These are phyloP conservation scores for Poecilia gillii DNA, from an alignment of 2,797 vertebrate genomes.

Conservation along the genomic window DNA sequence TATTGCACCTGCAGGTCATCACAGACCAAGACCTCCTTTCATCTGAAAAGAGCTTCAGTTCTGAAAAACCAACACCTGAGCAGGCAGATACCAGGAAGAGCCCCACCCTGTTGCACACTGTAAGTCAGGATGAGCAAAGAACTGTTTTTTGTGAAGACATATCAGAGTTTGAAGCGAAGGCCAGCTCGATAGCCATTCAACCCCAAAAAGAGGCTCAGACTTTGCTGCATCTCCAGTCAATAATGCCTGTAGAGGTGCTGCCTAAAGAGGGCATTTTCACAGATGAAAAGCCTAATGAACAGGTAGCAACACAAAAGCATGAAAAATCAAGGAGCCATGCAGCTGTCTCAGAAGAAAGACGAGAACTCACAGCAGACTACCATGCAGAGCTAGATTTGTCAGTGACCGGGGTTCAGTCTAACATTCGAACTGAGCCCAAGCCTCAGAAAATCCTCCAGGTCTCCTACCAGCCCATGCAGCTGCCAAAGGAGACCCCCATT, in stretches of 20 bases:
- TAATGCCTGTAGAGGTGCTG: slow-evolving; percentile 71
- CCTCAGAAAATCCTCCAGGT: slow-evolving; percentile 78
- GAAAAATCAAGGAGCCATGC: slow-evolving; percentile 79
- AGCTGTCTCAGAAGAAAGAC: slow-evolving; percentile 79
- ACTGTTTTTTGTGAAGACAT: slow-evolving; percentile 74
- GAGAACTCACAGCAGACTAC: slow-evolving; percentile 75
- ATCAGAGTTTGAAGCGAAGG: slow-evolving; percentile 68
- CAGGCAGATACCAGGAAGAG: slow-evolving; percentile 75
- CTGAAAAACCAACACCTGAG: slow-evolving; percentile 76
- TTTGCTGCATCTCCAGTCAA: slow-evolving; percentile 78
- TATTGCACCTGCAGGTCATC: slow-evolving; percentile 82
- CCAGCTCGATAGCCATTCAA: slow-evolving; percentile 57
- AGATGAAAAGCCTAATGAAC: slow-evolving; percentile 72
- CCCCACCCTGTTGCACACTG: slow-evolving; percentile 77
- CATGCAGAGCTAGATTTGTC: slow-evolving; percentile 75
- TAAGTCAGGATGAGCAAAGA: slow-evolving; percentile 77
- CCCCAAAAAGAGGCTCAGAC: slow-evolving; percentile 68
- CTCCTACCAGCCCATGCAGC: slow-evolving; percentile 74
- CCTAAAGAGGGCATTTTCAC: slow-evolving; percentile 82
- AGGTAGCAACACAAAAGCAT: slow-evolving; percentile 75
- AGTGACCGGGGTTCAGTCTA: slow-evolving; percentile 69
- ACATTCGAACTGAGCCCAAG: slow-evolving; percentile 70
- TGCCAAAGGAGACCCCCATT: slow-evolving; percentile 83
- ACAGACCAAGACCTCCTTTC: slow-evolving; percentile 80
- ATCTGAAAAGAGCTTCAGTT: slow-evolving; percentile 76